A percentile compares a stretch with the other conserved stretches of the same genome.
These are phyloP conservation scores for Cariama cristata DNA, from an alignment of 2,113 vertebrate species.

Conservation along the genomic window DNA sequence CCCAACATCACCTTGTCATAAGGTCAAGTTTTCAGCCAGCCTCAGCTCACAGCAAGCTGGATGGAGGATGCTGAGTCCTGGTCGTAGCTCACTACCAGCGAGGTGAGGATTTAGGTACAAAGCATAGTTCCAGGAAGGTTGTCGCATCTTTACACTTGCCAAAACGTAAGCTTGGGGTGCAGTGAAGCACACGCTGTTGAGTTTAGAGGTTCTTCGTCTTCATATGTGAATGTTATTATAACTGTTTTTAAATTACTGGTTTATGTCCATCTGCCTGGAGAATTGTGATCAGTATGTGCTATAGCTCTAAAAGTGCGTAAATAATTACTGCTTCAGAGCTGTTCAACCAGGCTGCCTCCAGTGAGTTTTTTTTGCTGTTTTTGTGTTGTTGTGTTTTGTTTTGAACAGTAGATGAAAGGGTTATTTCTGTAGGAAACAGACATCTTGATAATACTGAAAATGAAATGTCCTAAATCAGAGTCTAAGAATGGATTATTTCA, in stretches of 20 bases:
- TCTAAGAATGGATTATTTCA: slow-evolving; percentile 62
- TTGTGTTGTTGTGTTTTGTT: not conserved
- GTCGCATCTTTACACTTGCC: not conserved
- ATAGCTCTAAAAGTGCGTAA: not conserved
- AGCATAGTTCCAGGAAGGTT: not conserved
- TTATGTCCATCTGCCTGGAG: not conserved
- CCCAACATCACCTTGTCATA: not conserved
- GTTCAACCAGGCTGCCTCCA: not conserved
- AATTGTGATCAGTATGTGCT: not conserved
- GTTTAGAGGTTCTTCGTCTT: not conserved
- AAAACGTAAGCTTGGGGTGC: not conserved
- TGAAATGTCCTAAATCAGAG: slow-evolving; percentile 44
- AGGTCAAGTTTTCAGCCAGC: not conserved
- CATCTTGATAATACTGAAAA: not conserved
- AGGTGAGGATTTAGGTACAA: not conserved
- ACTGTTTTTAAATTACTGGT: not conserved
- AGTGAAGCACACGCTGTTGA: not conserved
- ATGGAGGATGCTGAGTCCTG: not conserved
- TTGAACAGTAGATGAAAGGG: not conserved
- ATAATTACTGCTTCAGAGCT: not conserved
- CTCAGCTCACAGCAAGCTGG: not conserved
- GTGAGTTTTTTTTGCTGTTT: not conserved
- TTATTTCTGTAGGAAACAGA: slow-evolving; percentile 19
- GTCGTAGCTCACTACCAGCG: not conserved
- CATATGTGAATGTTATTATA: not conserved